Evolutionary conservation across 2,797 vertebrate species (phyloP), one percentile per base, ranked within the genome.

Genomic region (Sebastes elongatus): DNA sequence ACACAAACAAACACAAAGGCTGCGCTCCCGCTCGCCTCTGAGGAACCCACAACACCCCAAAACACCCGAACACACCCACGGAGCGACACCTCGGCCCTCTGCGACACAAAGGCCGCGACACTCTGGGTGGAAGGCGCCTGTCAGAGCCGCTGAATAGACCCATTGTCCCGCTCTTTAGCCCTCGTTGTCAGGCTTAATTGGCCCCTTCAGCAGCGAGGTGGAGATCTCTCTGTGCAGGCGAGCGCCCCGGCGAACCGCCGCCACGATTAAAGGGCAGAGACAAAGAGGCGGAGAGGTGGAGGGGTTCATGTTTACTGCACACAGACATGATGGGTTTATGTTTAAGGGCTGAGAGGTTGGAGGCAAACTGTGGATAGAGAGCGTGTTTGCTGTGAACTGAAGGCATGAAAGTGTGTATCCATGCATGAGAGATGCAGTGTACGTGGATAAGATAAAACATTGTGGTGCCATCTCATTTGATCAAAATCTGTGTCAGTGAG

Each of bases 1-100:
- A 81, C 81, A 73, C 90, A 86, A 89, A 88, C 86, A 89, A 86
- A 88, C 85, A 90, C 89, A 90, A 90, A 90, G 66, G 78, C 79
- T 63, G 59, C 4, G 33, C 80, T 86, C 32, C 62, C 6, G 42
- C 74, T 74, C 28, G 23, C 69, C 66, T 80, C 71, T 2, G 35
- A 86, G 67, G 79, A 82, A 55, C 52, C 52, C 52, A 55, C 53
- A 55, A 55, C 53, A 55, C 53, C 82, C 71, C 73, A 59, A 57
- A 59, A 74, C 71, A 75, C 69, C 78, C 76, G 0, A 75, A 69
- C 69, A 56, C 83, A 71, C 33, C 69, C 22, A 68, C 74, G 35
- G 42, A 63, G 42, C 56, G 2, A 71, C 82, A 89, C 89, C 84
- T 78, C 79, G 23, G 57, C 70, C 74, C 78, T 71, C 60, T 1